These are phyloP conservation scores for Drosophila orosa DNA, from an alignment of 1,140 invertebrate species.

Conservation along the genomic window DNA sequence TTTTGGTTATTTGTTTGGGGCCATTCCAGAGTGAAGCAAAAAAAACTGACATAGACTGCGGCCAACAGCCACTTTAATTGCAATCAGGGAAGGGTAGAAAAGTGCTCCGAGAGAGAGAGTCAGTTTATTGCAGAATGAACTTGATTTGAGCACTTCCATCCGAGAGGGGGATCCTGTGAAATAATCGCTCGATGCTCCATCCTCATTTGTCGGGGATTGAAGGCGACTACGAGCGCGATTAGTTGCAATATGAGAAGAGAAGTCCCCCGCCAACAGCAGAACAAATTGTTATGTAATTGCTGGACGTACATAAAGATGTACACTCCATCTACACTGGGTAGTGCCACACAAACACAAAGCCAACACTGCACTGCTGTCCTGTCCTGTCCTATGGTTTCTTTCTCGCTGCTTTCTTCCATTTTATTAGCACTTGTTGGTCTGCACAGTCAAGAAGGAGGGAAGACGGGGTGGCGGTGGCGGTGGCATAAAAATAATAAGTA, in stretches of 20 bases:
- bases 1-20: conserved; percentile 28
- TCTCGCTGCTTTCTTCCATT: conserved; percentile 29
- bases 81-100: conserved; percentile 6
- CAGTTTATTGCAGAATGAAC: conserved; percentile 21
- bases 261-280: conserved; percentile 14
- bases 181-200: conserved; percentile 28
- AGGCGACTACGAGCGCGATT: conserved; percentile 33
- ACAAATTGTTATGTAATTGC: conserved; percentile 63
- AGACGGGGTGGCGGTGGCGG: background rate
- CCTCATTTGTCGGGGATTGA: conserved; percentile 23
- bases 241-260: conserved; percentile 26
- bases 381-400: conserved; percentile 1
- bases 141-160: conserved; percentile 18
- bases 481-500: conserved; percentile 68
- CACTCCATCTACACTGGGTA: conserved; percentile 10
- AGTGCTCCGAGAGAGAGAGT: background rate
- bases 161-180: conserved; percentile 7
- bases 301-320: conserved; percentile 32
- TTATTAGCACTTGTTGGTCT: conserved; percentile 60
- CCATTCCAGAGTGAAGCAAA: conserved; percentile 36
- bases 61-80: conserved; percentile 33
- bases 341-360: conserved; percentile 14
- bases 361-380: conserved; percentile 6
- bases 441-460: background rate
- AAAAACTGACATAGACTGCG: conserved; percentile 34